Percentiles rank a stretch among this genome's conserved stretches.
Evolutionary conservation across 2,113 vertebrate genomes (phyloP).

Genomic region (Carassius carassius): DNA sequence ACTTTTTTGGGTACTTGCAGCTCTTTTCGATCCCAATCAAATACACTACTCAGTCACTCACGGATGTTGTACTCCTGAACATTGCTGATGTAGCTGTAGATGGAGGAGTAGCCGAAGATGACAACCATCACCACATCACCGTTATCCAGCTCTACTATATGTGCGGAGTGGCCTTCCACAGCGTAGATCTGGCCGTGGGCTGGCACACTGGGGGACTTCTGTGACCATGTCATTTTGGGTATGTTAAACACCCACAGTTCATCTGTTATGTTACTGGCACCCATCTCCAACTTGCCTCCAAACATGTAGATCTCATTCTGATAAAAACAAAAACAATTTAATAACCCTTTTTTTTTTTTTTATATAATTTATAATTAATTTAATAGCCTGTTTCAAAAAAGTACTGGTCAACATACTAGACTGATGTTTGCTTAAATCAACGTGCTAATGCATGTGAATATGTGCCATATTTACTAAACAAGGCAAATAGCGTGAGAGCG

Average conservation of each 20-base stretch:
- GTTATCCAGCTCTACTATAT: slow-evolving; percentile 84
- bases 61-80: slow-evolving; percentile 92
- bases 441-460: too few species aligned
- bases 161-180: slow-evolving; percentile 93
- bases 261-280: slow-evolving; percentile 88
- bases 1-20: too few species aligned
- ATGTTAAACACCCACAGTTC: slow-evolving; percentile 95
- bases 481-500: too few species aligned
- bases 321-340: slow-evolving; percentile 26
- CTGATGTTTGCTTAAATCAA: neutral
- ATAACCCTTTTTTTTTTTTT: too few species aligned
- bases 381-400: neutral
- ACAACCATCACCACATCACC: slow-evolving; percentile 91
- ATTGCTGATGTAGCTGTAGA: slow-evolving; percentile 95
- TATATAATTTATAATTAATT: too few species aligned
- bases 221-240: slow-evolving; percentile 84
- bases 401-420: neutral
- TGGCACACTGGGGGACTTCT: slow-evolving; percentile 78
- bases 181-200: slow-evolving; percentile 89
- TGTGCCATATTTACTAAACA: too few species aligned
- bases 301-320: slow-evolving; percentile 98
- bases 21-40: neutral
- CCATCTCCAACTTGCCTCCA: slow-evolving; percentile 92
- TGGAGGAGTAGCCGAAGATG: slow-evolving; percentile 94
- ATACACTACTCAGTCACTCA: slow-evolving; percentile 60